Conservation (phyloP, 2,888 invertebrate genomes). For the Hipparchia sbordonii region DNA sequence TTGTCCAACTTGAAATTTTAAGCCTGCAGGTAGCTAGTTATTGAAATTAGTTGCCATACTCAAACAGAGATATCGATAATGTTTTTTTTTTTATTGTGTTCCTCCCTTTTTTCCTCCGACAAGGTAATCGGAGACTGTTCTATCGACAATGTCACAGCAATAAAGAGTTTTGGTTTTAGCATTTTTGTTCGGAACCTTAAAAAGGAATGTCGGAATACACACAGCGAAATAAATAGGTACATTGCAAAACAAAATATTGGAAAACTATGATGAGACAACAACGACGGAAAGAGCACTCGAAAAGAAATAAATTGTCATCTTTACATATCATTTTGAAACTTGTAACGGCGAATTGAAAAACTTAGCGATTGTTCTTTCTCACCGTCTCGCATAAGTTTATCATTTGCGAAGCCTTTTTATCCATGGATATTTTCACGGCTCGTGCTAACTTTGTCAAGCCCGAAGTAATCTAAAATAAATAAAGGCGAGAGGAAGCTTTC, state of each 20-base stretch:
- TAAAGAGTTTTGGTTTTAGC: too few relatives aligned
- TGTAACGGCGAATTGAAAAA: constrained; percentile 61
- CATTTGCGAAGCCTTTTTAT: constrained; percentile 60
- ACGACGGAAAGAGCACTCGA: not conserved
- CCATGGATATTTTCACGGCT: constrained; percentile 61
- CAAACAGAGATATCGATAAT: too few relatives aligned
- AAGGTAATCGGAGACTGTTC: too few relatives aligned
- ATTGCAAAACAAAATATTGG: not conserved
- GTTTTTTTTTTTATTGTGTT: too few relatives aligned
- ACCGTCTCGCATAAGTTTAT: constrained; percentile 54
- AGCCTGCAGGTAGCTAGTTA: too few relatives aligned
- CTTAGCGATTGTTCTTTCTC: constrained; percentile 64
- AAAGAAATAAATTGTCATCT: constrained; percentile 3
- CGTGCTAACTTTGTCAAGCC: constrained; percentile 64
- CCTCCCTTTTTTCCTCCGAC: too few relatives aligned
- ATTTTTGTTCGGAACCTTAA: too few relatives aligned
- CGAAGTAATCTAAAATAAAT: constrained; percentile 81
- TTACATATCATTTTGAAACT: constrained; percentile 4
- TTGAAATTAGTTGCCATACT: too few relatives aligned
- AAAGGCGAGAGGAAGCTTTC: constrained; percentile 73
- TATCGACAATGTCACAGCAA: too few relatives aligned
- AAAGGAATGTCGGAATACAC: too few relatives aligned
- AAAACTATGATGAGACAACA: not conserved
- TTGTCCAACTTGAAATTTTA: too few relatives aligned
- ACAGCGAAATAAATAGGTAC: not conserved